phyloP scores from a whole-genome alignment of 1,140 invertebrate species.

The Drosophila mojavensis region DNA sequence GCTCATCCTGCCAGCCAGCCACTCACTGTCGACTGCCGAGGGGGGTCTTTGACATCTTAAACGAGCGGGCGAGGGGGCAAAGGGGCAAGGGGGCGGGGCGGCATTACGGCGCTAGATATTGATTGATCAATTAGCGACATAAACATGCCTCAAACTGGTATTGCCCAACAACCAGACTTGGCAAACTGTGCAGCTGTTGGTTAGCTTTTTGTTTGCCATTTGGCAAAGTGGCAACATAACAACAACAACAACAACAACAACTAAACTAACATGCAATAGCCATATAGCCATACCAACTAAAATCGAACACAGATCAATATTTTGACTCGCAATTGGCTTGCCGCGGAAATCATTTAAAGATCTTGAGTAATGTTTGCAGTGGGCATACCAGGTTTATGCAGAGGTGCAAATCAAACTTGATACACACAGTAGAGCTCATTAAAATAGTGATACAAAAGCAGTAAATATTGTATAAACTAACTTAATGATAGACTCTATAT shows the following conservation, averaged over 20 bases:
- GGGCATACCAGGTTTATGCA: not conserved
- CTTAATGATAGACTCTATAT: too few species aligned
- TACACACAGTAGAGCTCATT: too few species aligned
- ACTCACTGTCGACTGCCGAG: too few species aligned
- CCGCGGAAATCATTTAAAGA: not conserved
- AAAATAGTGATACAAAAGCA: too few species aligned
- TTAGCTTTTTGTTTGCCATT: conserved; percentile 8
- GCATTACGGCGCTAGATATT: not conserved
- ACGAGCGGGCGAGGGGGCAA: not conserved
- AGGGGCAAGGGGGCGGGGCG: too few species aligned
- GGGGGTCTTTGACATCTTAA: conserved; percentile 10
- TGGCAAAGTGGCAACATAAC: not conserved
- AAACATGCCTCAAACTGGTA: conserved; percentile 54
- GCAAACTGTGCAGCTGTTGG: conserved; percentile 1
- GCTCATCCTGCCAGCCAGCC: not conserved
- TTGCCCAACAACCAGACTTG: conserved; percentile 41
- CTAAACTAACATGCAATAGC: not conserved
- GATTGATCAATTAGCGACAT: conserved; percentile 65
- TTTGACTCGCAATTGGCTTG: conserved; percentile 9
- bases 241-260: conserved; percentile 9
- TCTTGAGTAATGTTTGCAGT: not conserved
- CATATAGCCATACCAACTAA: conserved; percentile 5
- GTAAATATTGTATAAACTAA: too few species aligned
- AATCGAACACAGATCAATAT: not conserved
- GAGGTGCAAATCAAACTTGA: not conserved